Evolutionary conservation across 2,113 vertebrate genomes (phyloP).

Genomic region (Tichodroma muraria): DNA sequence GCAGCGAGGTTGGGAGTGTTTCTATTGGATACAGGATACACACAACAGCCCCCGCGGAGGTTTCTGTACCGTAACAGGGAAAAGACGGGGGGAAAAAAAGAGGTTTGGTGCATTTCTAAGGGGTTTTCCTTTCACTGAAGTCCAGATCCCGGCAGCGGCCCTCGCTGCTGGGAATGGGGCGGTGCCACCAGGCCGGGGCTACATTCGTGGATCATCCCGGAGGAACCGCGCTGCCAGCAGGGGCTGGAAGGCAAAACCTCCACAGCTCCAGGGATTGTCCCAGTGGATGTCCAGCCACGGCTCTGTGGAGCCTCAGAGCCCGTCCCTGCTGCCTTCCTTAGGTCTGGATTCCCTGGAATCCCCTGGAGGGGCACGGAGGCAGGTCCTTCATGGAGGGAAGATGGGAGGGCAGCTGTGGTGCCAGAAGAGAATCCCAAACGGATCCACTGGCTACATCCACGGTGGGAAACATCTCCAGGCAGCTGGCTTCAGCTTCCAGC

Average conservation of each 20-base stretch:
- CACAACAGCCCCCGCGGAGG: neutral
- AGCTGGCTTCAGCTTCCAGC: neutral
- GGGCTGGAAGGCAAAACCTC: neutral
- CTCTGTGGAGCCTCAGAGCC: neutral
- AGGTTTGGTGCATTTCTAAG: neutral
- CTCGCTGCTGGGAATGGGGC: fast-evolving
- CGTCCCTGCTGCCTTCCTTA: neutral
- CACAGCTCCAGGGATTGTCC: neutral
- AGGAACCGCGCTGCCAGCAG: neutral
- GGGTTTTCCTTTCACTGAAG: neutral
- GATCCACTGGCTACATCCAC: neutral
- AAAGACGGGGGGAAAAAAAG: neutral
- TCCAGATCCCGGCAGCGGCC: neutral
- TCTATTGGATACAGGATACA: neutral
- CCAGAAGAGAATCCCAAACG: neutral
- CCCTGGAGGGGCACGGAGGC: fast-evolving
- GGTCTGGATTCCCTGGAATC: neutral
- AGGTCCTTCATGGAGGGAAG: neutral
- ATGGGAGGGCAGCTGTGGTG: neutral
- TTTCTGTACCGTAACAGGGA: neutral
- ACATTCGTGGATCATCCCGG: neutral
- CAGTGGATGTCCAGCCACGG: neutral
- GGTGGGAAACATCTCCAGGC: neutral
- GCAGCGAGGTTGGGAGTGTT: neutral
- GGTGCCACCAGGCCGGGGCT: neutral